A percentile compares a stretch with the other conserved stretches of the same genome.
Conservation (phyloP, 2,113 vertebrate species). For the Isichthys henryi region DNA sequence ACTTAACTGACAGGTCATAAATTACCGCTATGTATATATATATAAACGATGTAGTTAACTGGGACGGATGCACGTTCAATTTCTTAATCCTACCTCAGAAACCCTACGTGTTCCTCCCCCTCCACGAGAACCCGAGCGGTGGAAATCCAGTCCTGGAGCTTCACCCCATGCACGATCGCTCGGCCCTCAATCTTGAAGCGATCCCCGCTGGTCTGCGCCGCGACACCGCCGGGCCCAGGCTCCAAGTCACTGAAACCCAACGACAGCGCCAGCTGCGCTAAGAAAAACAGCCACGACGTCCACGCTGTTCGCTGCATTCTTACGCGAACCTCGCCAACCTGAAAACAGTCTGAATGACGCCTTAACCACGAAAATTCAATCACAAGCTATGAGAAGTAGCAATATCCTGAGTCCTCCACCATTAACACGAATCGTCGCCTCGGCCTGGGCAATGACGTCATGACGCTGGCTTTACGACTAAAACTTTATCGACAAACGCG, state of each 20-base stretch:
- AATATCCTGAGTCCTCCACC: neutral
- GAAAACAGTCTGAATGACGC: neutral
- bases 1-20: neutral
- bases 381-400: neutral
- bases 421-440: neutral
- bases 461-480: neutral
- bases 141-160: conserved; percentile 88
- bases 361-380: neutral
- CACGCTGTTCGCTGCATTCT: neutral
- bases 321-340: neutral
- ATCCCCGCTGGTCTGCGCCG: conserved; percentile 60
- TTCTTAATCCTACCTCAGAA: conserved; percentile 69
- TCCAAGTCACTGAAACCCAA: conserved; percentile 51
- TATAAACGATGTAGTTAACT: neutral
- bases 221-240: conserved; percentile 51
- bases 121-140: conserved; percentile 79
- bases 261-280: conserved; percentile 33
- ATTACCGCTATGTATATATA: neutral
- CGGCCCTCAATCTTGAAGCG: conserved; percentile 89
- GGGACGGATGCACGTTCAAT: neutral
- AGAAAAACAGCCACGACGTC: conserved; percentile 40
- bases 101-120: conserved; percentile 86
- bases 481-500: conserved; percentile 35
- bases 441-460: conserved; percentile 23
- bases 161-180: conserved; percentile 79